Conservation (phyloP, 2,888 invertebrate genomes). For the Agelastica alni region DNA sequence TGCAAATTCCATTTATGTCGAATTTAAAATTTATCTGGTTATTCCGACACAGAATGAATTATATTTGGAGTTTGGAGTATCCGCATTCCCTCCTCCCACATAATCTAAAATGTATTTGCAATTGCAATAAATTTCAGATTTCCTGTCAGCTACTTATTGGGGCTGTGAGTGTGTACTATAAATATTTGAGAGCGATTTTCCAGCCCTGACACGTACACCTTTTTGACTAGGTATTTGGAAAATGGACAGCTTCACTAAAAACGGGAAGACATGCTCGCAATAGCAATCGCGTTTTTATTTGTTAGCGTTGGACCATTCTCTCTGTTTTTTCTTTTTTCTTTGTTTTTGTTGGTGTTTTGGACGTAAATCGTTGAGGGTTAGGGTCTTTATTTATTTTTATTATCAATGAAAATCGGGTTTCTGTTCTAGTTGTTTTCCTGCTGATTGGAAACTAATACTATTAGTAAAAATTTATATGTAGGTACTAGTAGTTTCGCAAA, state of each 20-base stretch:
- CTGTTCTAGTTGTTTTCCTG: too few species aligned
- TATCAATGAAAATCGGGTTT: conserved; percentile 1
- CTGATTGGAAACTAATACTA: too few species aligned
- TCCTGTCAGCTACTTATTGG: conserved; percentile 42
- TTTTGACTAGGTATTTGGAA: conserved; percentile 50
- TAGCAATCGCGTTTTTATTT: conserved; percentile 44
- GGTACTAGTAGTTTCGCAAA: too few species aligned
- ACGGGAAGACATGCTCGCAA: conserved; percentile 45
- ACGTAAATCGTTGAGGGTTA: conserved; percentile 1
- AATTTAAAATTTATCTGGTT: conserved; percentile 33
- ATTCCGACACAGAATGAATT: conserved; percentile 31
- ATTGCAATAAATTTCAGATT: conserved; percentile 41
- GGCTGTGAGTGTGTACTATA: conserved; percentile 39
- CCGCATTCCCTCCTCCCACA: conserved; percentile 28
- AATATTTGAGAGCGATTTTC: conserved; percentile 41
- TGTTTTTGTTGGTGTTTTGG: conserved; percentile 9
- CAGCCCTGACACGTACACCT: conserved; percentile 42
- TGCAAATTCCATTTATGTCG: conserved; percentile 32
- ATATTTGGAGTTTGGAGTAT: conserved; percentile 28
- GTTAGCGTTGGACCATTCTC: conserved; percentile 24
- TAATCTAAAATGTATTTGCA: conserved; percentile 35
- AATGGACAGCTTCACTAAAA: conserved; percentile 50
- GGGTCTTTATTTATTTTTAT: conserved; percentile 8
- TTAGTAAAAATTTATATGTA: too few species aligned
- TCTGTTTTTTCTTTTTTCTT: too few species aligned